phyloP scores from a whole-genome alignment of 2,888 invertebrate species.

The Caradrina kadenii region DNA sequence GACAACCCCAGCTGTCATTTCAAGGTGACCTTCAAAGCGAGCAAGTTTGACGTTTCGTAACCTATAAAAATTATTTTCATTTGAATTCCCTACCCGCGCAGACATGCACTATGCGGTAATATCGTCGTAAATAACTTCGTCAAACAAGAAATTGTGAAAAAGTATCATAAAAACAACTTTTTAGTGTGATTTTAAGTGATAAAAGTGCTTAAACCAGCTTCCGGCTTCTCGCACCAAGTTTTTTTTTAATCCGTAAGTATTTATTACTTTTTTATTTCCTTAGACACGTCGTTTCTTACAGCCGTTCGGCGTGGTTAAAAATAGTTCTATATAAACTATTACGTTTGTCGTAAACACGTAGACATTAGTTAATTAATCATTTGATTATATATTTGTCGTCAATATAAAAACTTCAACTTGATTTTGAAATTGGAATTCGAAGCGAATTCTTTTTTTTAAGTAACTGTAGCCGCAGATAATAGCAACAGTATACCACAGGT shows the following conservation, averaged over 20 bases:
- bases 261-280: constrained; percentile 68
- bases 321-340: constrained; percentile 66
- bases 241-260: constrained; percentile 75
- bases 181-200: constrained; percentile 80
- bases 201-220: constrained; percentile 67
- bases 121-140: constrained; percentile 75
- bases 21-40: constrained; percentile 87
- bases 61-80: constrained; percentile 81
- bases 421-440: constrained; percentile 19
- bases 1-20: constrained; percentile 74
- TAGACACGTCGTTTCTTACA: constrained; percentile 70
- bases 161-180: constrained; percentile 72
- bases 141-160: constrained; percentile 69
- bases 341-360: constrained; percentile 23
- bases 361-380: constrained; percentile 8
- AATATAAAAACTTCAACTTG: constrained; percentile 1
- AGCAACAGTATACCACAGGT: not conserved
- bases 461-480: constrained; percentile 5
- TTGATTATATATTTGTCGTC: not conserved
- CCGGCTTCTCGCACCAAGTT: constrained; percentile 56
- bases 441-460: not conserved
- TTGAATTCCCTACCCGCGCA: constrained; percentile 87
- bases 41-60: constrained; percentile 83
- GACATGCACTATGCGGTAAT: constrained; percentile 77
- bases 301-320: constrained; percentile 72